Evolutionary conservation across 2,888 invertebrate genomes (phyloP), one percentile per base, ranked within the genome.

Genomic region (Meliscaeva auricollis): DNA sequence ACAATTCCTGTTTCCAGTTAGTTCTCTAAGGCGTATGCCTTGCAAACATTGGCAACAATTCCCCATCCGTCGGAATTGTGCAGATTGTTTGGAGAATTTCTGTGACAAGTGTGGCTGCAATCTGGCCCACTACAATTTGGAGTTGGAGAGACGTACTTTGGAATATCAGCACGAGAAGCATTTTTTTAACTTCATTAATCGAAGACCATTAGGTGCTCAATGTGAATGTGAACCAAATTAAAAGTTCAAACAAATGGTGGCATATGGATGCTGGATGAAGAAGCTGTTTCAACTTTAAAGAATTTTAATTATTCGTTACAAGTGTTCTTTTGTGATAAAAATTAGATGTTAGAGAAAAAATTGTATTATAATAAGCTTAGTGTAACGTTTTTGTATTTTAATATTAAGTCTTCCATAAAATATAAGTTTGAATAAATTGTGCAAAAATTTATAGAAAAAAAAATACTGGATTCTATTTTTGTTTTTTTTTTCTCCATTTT

Each of bases 21-120:
- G 81, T 76, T 81, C 81, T 2, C 44, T 46, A 11, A 44, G 80
- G 15, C 76, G 85, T 11, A 72, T 85, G 85, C 85, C 85, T 5
- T 85, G 85, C 35, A 68, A 81, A 17, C 85, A 85, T 60, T 85
- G 85, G 85, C 78, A 50, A 6, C 80, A 81, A 48, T 85, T 85
- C 46, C 85, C 85, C 3, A 50, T 85, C n/a, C 54, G 48, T 13
- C 70, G 80, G 80, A 75, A 48, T n/a, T 76, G 68, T 50, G 35
- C 48, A 17, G 56, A 81, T 22, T 80, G 76, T 35, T 35, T 64
- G 35, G 76, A 85, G 17, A 54, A 80, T 35, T 85, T 76, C 52
- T 85, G 85, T 41, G 68, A 76, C 26, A 80, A 80, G 69, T 85
- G 85, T 15, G 68, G 73, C 20, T 44, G 54, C 0, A 52, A 85